Evolutionary conservation across 2,888 invertebrate genomes (phyloP).

Genomic region (Poecilus cupreus): DNA sequence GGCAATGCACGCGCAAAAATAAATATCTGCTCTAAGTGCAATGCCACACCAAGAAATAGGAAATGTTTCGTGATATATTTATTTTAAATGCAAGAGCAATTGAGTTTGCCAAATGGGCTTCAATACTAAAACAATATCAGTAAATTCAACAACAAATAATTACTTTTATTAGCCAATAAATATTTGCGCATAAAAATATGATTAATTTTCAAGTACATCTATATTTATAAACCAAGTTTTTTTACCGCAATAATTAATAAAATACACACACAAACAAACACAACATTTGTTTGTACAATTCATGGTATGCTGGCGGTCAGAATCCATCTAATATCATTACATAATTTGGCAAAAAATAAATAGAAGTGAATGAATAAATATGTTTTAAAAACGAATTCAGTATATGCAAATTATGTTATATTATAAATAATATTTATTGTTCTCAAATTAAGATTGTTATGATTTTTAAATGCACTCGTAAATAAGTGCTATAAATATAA

Average conservation of each 20-base stretch:
- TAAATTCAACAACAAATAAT: not conserved
- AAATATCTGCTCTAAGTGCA: too few relatives aligned
- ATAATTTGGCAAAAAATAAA: constrained; percentile 1
- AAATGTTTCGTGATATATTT: too few relatives aligned
- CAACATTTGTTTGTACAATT: not conserved
- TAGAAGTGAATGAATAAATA: not conserved
- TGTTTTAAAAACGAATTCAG: not conserved
- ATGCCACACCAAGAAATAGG: too few relatives aligned
- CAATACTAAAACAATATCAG: not conserved
- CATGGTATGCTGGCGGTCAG: not conserved
- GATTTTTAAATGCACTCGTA: not conserved
- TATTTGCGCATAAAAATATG: not conserved
- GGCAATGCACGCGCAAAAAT: too few relatives aligned
- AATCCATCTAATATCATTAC: not conserved
- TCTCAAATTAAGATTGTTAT: not conserved
- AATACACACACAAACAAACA: not conserved
- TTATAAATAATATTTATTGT: too few relatives aligned
- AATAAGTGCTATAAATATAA: not conserved
- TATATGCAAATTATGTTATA: too few relatives aligned
- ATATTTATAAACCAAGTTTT: not conserved
- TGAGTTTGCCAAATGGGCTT: too few relatives aligned
- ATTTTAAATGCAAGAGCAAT: too few relatives aligned
- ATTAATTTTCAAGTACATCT: not conserved
- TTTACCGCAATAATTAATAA: not conserved
- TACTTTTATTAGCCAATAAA: not conserved